Base-by-base conservation (phyloP, 23 tunicate genomes). In the Corella eumyota region DNA sequence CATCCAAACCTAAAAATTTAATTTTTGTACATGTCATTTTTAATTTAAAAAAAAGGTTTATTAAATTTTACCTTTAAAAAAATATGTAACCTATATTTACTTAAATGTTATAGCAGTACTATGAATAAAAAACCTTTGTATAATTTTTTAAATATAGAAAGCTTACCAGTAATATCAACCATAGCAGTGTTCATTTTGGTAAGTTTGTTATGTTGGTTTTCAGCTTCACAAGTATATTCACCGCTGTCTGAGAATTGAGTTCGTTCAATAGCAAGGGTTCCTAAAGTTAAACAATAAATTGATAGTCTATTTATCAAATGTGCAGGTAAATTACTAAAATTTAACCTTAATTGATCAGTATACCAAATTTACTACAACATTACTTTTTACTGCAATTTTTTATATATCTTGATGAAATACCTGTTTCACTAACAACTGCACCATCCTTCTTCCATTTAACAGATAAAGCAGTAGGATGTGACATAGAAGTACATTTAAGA, bases 221-320 rank as follows among this genome's bases (percentile, higher is more conserved):
- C n/a, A n/a, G n/a, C n/a, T n/a, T n/a, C n/a, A n/a, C n/a, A n/a
- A n/a, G n/a, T n/a, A n/a, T 86, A 86, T 5, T 13, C 50, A 2
- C 85, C 95, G 21, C 79, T 3, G 71, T 77, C 64, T 2, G 20
- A 21, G 45, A 86, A 86, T n/a, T 24, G 45, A 25, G 65, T 85
- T 11, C 25, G 9, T 1, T 28, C 35, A n/a, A 86, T 30, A 3
- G 60, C 51, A 2, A 57, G 45, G 4, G 70, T 49, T 34, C 49
- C 85, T 77, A 70, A 20, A 36, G 47, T 4, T 4, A 34, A 6
- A 45, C 4, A 58, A 61, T 52, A 52, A 11, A 40, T 9, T 9
- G 15, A 40, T 9, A 40, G 11, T 40, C 15, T 40, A 11, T 11
- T 9, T 11, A 40, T 40, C 48, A 11, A 40, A 40, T 11, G 48